Base-by-base conservation (phyloP, 1,140 invertebrate genomes). In the Semibalanus balanoides region DNA sequence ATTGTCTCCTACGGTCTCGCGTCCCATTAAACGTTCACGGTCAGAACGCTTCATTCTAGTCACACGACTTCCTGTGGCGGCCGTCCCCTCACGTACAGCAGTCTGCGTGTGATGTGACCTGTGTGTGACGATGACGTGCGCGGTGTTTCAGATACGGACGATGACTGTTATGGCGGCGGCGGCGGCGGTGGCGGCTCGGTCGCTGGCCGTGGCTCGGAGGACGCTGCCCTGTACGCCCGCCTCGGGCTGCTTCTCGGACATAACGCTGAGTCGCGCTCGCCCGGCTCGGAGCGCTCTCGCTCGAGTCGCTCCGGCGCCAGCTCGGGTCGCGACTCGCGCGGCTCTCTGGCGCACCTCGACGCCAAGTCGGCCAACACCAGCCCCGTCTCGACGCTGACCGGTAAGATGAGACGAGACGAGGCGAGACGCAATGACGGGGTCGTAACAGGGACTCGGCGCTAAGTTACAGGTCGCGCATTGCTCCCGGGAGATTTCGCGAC, bases 351-450 rank as follows among this genome's bases (percentile, higher is more conserved):
- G 77, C 89, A 90, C 80, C 82, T 79, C 70, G 86, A 82, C 19
- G 82, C 85, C n/a, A 88, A 89, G 9, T 92, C 92, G 0, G 90
- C 89, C 73, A 94, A 94, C 79, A 93, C 92, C 9, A 94, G 93
- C 83, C 93, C 93, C 29, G 89, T 93, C 77, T 95, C 93, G 14
- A 95, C 93, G 0, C 83, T 95, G 22, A 95, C 93, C 28, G 92
- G 92, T 80, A 85, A 84, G n/a, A 1, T 25, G 51, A 64, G 14
- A 14, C 1, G 51, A 19, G 14, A 19, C 51, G 51, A 3, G 51
- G 51, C 1, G 14, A 64, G 51, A 64, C 7, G 9, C 17, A 1
- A 19, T 64, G 51, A 14, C 11, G 35, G 35, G 5, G 5, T 40
- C 35, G 35, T 40, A 17, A 40, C 5, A 40, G 5, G 35, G 35